Percentiles rank a stretch among this genome's conserved stretches.
These are phyloP conservation scores for Sebastes ruberrimus DNA, from an alignment of 2,797 vertebrate genomes.

Conservation along the genomic window DNA sequence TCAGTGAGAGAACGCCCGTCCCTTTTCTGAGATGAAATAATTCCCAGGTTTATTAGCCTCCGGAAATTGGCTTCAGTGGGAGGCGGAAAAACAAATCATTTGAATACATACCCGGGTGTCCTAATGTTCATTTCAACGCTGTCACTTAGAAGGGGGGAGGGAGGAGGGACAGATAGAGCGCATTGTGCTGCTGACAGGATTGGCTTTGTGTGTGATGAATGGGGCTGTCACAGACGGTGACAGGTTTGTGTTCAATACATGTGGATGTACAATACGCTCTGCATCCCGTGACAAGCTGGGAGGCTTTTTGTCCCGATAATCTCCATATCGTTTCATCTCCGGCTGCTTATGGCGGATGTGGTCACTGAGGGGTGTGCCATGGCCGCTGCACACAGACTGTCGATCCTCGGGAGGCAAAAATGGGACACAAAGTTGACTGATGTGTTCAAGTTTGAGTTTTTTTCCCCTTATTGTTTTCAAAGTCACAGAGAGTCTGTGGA, in stretches of 20 bases:
- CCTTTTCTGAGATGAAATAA: conserved; percentile 55
- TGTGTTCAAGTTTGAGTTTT: conserved; percentile 34
- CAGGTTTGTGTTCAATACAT: conserved; percentile 87
- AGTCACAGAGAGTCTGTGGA: conserved; percentile 10
- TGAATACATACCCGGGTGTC: conserved; percentile 77
- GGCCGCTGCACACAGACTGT: conserved; percentile 60
- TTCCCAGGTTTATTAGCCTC: conserved; percentile 79
- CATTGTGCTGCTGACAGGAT: conserved; percentile 82
- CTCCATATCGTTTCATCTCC: conserved; percentile 81
- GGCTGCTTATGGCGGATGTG: conserved; percentile 74
- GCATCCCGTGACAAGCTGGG: conserved; percentile 83
- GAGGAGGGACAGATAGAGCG: conserved; percentile 56
- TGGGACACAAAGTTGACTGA: conserved; percentile 59
- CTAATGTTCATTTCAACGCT: conserved; percentile 82
- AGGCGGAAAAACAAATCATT: conserved; percentile 77
- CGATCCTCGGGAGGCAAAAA: conserved; percentile 42
- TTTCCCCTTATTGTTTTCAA: conserved; percentile 15
- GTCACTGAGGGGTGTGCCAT: conserved; percentile 72
- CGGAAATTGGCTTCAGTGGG: conserved; percentile 80
- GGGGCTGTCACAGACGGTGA: conserved; percentile 84
- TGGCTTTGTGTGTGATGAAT: conserved; percentile 87
- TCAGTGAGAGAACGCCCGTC: conserved; percentile 10
- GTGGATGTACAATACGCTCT: conserved; percentile 85
- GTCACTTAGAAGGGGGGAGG: conserved; percentile 79
- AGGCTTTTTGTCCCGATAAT: conserved; percentile 83